Conservation (phyloP, 2,113 vertebrate species). For the Arizona elegans region DNA sequence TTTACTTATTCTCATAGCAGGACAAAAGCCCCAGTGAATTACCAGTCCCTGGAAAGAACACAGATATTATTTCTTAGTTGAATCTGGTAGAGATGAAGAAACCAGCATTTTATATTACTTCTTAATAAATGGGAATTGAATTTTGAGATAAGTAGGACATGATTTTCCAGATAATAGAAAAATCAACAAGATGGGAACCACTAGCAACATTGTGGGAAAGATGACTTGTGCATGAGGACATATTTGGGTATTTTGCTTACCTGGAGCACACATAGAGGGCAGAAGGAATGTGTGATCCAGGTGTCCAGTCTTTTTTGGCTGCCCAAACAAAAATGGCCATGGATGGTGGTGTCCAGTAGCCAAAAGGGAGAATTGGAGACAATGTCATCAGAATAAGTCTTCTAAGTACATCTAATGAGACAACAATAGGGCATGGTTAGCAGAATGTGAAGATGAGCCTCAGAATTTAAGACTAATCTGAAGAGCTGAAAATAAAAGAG, state of each 20-base stretch:
- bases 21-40: slow-evolving; percentile 43
- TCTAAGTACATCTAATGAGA: not conserved
- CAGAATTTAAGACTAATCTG: not conserved
- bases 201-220: not conserved
- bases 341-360: not conserved
- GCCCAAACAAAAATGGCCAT: not conserved
- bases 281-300: not conserved
- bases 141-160: not conserved
- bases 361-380: not conserved
- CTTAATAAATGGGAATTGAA: not conserved
- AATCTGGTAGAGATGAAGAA: not conserved
- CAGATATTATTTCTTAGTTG: accelerated
- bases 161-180: not conserved
- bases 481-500: not conserved
- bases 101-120: not conserved
- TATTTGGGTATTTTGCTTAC: not conserved
- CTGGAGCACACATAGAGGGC: not conserved
- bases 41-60: slow-evolving; percentile 30
- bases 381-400: not conserved
- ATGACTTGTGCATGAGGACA: not conserved
- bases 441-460: not conserved
- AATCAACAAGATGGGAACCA: not conserved
- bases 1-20: slow-evolving; percentile 24
- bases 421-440: not conserved
- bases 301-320: not conserved